Base-by-base conservation (phyloP, 2,888 invertebrate genomes). In the Leptodirus hochenwartii region DNA sequence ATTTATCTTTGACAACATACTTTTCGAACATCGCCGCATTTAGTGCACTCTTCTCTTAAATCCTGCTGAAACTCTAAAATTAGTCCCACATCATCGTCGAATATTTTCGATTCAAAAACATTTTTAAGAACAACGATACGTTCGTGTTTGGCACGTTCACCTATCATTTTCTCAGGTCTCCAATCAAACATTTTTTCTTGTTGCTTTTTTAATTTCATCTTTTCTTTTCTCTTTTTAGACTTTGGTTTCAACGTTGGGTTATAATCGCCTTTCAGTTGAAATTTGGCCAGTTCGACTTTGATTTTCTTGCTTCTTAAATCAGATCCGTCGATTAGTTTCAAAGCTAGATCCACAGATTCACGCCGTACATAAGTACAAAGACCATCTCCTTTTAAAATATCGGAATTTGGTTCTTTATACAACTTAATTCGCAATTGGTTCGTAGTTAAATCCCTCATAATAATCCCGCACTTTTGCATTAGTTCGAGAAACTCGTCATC, bases 131-230 rank as follows among this genome's bases (percentile, higher is more conserved):
- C 79, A 1, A 98, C 90, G 28, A 84, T 68, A 47, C 75, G 73
- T 52, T 98, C 96, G 51, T 84, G 75, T 49, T 85, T 88, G 1
- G 75, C 68, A 29, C 90, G 66, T 46, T 85, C 82, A 2, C 85
- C 87, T 17, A 76, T 60, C 49, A 84, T 65, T 51, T 84, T 85
- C 43, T 96, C 95, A 1, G 95, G 93, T 35, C 85, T 65, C 98
- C 98, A 98, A 52, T 90, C 93, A 51, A 98, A 85, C 27, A 95
- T 59, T 49, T 87, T 91, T 49, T 91, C 82, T 50, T 95, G 85
- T 56, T 79, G 76, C 53, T 87, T 87, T 56, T 82, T 84, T 31
- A 87, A 51, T 49, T 90, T 93, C 39, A 93, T 84, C 43, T 87
- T 76, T 39, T 88, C 87, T 41, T 78, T 77, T 51, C 82, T 82